These are phyloP conservation scores for Drosophila mayri DNA, from an alignment of 1,140 invertebrate genomes.

Conservation along the genomic window DNA sequence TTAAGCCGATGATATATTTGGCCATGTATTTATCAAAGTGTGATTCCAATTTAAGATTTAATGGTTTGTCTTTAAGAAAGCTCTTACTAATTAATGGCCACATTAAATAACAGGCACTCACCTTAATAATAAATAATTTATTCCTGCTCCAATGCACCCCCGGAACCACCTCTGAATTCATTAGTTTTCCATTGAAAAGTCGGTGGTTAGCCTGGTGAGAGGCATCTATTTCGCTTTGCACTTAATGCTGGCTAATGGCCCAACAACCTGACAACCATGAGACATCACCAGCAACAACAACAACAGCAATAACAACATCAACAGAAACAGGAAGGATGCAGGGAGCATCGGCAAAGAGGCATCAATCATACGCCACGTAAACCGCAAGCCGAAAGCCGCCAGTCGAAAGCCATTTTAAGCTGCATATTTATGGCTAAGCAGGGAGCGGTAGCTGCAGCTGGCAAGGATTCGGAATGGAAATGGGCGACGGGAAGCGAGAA, in stretches of 20 bases:
- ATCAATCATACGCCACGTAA: constrained; percentile 82
- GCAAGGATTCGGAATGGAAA: constrained; percentile 15
- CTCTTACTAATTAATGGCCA: neutral
- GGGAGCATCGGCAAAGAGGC: constrained; percentile 45
- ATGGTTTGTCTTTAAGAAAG: neutral
- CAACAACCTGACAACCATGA: constrained; percentile 45
- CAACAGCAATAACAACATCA: constrained; percentile 4
- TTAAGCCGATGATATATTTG: neutral
- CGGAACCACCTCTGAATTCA: neutral
- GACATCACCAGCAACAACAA: constrained; percentile 17
- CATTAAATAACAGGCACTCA: neutral
- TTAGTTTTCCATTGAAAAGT: constrained; percentile 3
- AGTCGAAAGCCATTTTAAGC: constrained; percentile 82
- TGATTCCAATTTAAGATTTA: neutral
- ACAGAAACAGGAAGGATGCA: constrained; percentile 5
- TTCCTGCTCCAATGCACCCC: neutral
- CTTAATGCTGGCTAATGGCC: constrained; percentile 62
- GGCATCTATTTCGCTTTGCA: constrained; percentile 36
- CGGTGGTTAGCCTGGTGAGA: constrained; percentile 6
- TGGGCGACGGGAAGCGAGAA: constrained; percentile 10
- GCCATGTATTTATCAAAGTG: neutral
- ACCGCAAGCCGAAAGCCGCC: constrained; percentile 77
- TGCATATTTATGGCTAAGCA: constrained; percentile 82
- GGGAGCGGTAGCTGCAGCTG: constrained; percentile 30
- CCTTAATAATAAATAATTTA: constrained; percentile 11